Evolutionary conservation across 2,797 vertebrate species (phyloP), one percentile per base, ranked within the genome.

Genomic region (Nannoperca australis): DNA sequence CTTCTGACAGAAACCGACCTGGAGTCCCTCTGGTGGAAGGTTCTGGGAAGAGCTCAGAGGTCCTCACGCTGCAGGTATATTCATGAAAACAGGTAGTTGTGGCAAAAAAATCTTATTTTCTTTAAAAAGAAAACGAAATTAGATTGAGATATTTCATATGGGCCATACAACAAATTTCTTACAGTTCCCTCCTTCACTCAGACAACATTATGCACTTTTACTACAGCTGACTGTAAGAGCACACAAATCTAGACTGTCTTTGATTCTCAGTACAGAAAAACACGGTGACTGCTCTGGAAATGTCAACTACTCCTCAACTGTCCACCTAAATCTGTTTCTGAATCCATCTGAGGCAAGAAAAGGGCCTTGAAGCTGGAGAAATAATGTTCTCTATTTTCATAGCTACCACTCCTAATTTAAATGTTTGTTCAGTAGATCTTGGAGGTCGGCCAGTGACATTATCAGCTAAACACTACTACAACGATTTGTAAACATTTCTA

Each of bases 1-100:
- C 78, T 53, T 84, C 92, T 66, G 86, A 88, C 47, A 27, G 36
- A 3, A 60, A 36, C 7, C 68, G 24, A 15, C 70, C 74, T 5
- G 71, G 64, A 13, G 79, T 91, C 47, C 93, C 93, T 17, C 1
- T 93, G 5, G 76, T 96, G 27, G 76, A 20, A 18, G 68, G n/a
- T 34, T 79, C 89, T 15, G 59, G 10, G 36, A 24, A 38, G 2
- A 55, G 32, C 51, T 81, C 78, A 5, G 75, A 71, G 36, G 11
- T 3, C 10, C 42, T 90, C 22, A 76, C 66, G 3, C 82, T 91
- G 51, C 55, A 89, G 87, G 90, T 91, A 84, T 1, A 22, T 27
- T 2, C 15, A 3, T 7, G 1, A 49, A 4, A 44, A 44, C 30
- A 18, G 20, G 3, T 3, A 30, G 4, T 36, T 17, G 14, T 7